phyloP scores from a whole-genome alignment of 2,888 invertebrate species.

The Mythimna vitellina region DNA sequence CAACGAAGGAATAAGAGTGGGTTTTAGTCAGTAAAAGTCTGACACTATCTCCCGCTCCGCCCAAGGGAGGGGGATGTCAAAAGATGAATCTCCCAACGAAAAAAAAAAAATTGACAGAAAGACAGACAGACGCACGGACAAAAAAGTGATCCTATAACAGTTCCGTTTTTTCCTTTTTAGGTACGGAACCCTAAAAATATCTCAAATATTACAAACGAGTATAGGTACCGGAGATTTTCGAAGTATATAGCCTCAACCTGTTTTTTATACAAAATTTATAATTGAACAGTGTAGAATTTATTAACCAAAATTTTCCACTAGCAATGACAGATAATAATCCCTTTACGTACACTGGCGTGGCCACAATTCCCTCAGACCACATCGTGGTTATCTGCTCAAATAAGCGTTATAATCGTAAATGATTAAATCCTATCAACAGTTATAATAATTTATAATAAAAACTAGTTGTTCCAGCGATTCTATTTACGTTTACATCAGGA shows the following conservation, averaged over 20 bases:
- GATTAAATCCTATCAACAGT: constrained; percentile 8
- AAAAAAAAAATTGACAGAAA: background rate
- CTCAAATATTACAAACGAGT: no score
- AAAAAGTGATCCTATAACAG: no score
- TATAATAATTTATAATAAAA: constrained; percentile 13
- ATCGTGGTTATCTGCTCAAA: constrained; percentile 28
- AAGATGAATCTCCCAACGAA: no score
- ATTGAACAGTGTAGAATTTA: constrained; percentile 7
- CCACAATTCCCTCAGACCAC: constrained; percentile 44
- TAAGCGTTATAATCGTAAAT: constrained; percentile 15
- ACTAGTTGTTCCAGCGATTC: background rate
- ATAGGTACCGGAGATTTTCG: no score
- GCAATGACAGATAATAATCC: constrained; percentile 32
- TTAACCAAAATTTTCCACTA: constrained; percentile 7
- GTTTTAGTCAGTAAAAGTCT: no score
- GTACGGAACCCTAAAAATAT: no score
- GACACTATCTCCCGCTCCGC: no score
- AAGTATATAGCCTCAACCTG: no score
- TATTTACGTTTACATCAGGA: background rate
- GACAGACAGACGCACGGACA: no score
- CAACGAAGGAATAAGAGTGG: no score
- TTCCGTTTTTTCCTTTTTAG: no score
- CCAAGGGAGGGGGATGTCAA: no score
- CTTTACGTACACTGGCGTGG: background rate
- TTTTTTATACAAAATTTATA: background rate